Evolutionary conservation across 2,888 invertebrate species (phyloP).

Genomic region (Myopa testacea): DNA sequence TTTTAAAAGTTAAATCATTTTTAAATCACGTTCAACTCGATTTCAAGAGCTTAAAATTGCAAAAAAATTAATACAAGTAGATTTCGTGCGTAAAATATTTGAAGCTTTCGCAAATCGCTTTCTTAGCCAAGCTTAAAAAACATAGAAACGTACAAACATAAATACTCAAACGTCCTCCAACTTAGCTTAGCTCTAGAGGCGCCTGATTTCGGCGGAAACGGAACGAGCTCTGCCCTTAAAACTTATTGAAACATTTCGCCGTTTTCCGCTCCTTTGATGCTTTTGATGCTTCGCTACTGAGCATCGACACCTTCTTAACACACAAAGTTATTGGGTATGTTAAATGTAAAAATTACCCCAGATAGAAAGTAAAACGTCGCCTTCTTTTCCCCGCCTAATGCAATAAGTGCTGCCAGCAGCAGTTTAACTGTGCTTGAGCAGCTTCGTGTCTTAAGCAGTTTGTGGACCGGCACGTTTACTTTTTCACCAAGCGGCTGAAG

Average conservation of each 20-base stretch:
- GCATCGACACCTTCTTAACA: constrained; percentile 33
- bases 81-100: constrained; percentile 18
- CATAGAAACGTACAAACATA: neutral
- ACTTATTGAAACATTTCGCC: too few species aligned
- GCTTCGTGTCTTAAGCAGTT: neutral
- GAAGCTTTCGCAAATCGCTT: neutral
- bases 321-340: constrained; percentile 41
- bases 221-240: neutral
- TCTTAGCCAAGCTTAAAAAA: constrained; percentile 15
- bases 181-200: constrained; percentile 1
- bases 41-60: constrained; percentile 26
- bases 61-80: constrained; percentile 24
- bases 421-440: constrained; percentile 4
- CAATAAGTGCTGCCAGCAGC: neutral
- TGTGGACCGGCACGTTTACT: constrained; percentile 20
- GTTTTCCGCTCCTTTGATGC: neutral
- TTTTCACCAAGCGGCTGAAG: neutral
- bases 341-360: constrained; percentile 36
- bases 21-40: neutral
- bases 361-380: neutral
- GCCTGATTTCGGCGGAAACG: neutral
- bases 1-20: constrained; percentile 18
- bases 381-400: neutral
- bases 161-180: neutral
- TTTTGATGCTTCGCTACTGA: neutral